Evolutionary conservation across 2,797 vertebrate genomes (phyloP).

Genomic region (Smutsia temminckii): DNA sequence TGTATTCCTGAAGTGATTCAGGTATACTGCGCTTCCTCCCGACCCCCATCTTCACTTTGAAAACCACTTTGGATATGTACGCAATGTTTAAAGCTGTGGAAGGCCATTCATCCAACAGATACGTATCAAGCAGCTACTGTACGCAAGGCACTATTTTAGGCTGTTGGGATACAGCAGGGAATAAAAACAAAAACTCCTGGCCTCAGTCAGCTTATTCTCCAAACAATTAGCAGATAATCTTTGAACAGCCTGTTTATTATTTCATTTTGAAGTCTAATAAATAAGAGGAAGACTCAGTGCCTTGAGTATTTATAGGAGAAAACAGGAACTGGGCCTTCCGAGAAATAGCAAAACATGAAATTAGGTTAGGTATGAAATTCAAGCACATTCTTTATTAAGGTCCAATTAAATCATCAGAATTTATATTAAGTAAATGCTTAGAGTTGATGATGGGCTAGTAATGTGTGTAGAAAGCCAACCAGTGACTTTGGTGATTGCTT

Average conservation of each 20-base stretch:
- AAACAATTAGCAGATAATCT: neutral
- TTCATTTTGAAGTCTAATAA: slow-evolving; percentile 28
- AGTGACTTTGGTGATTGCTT: neutral
- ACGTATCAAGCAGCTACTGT: neutral
- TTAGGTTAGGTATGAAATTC: slow-evolving; percentile 27
- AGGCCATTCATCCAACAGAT: neutral
- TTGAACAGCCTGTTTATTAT: neutral
- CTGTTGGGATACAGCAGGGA: neutral
- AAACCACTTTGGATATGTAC: neutral
- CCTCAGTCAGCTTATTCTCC: neutral
- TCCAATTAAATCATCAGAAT: neutral
- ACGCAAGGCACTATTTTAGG: neutral
- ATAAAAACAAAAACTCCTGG: neutral
- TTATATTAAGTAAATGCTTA: slow-evolving; percentile 14
- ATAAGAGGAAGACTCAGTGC: neutral
- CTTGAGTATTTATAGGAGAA: slow-evolving; percentile 16
- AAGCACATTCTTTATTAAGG: neutral
- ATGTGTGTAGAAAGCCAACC: neutral
- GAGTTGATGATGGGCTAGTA: neutral
- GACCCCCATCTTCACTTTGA: neutral
- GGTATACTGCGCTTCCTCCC: neutral
- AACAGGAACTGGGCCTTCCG: neutral
- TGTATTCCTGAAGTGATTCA: slow-evolving; percentile 5
- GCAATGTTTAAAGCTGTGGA: neutral
- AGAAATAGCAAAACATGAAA: neutral